phyloP scores from a whole-genome alignment of 2,888 invertebrate genomes.

The Unio pictorum region DNA sequence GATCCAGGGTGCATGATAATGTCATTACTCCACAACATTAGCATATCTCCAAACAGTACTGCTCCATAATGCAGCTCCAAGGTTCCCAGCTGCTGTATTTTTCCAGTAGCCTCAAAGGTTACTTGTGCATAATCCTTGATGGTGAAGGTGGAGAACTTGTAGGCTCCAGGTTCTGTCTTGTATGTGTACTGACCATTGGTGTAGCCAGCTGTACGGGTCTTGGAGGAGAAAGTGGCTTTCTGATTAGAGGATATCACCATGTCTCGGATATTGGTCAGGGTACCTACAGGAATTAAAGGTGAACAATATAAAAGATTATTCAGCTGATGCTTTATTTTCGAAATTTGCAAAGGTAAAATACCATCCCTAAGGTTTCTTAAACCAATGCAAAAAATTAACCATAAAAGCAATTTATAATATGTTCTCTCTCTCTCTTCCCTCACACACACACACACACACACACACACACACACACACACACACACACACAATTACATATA shows the following conservation, averaged over 20 bases:
- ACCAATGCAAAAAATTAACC: no score
- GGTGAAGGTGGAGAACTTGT: slow-evolving; percentile 49
- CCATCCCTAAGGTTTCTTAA: background rate
- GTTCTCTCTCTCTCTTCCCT: no score
- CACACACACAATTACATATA: no score
- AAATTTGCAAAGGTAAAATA: background rate
- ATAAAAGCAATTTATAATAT: no score
- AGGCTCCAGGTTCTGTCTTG: slow-evolving; percentile 41
- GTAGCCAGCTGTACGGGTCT: slow-evolving; percentile 42
- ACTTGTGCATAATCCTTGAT: slow-evolving; percentile 47
- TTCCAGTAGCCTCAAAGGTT: slow-evolving; percentile 35
- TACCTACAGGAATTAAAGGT: slow-evolving; percentile 32
- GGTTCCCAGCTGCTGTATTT: slow-evolving; percentile 31
- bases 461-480: no score
- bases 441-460: no score
- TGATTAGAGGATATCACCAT: slow-evolving; percentile 49
- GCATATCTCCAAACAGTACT: slow-evolving; percentile 31
- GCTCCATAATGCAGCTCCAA: slow-evolving; percentile 52
- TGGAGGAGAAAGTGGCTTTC: slow-evolving; percentile 40
- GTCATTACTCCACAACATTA: slow-evolving; percentile 43
- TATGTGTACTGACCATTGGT: slow-evolving; percentile 30
- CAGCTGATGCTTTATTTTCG: background rate
- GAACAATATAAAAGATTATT: background rate
- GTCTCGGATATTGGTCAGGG: slow-evolving; percentile 45
- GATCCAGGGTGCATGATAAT: slow-evolving; percentile 52